Percentiles rank a stretch among this genome's conserved stretches.
These are phyloP conservation scores for Hiodon tergisus DNA, from an alignment of 2,113 vertebrate species.

Conservation along the genomic window DNA sequence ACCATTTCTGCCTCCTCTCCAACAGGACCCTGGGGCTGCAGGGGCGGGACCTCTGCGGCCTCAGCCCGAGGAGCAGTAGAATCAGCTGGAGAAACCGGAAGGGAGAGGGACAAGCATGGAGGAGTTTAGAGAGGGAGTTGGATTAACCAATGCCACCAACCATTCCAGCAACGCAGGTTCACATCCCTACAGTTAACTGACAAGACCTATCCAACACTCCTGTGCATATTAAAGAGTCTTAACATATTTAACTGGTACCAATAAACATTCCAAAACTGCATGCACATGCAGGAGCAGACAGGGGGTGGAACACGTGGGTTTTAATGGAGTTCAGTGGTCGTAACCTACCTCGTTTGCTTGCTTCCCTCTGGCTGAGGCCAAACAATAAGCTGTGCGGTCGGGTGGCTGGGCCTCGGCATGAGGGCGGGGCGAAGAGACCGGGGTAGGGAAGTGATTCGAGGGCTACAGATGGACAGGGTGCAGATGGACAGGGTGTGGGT, in stretches of 20 bases:
- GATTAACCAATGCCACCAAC: no score
- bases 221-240: no score
- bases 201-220: no score
- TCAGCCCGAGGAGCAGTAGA: constrained; percentile 37
- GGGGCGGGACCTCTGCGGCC: constrained; percentile 31
- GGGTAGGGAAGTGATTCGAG: constrained; percentile 75
- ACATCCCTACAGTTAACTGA: no score
- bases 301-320: no score
- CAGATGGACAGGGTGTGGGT: neutral
- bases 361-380: constrained; percentile 73
- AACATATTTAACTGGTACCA: no score
- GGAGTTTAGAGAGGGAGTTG: no score
- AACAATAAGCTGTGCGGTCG: constrained; percentile 90
- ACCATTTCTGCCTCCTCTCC: constrained; percentile 65
- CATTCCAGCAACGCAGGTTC: no score
- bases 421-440: constrained; percentile 57
- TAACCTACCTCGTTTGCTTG: constrained; percentile 77
- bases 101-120: no score
- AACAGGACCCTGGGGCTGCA: constrained; percentile 37
- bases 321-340: neutral
- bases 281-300: no score
- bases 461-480: constrained; percentile 53
- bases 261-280: no score
- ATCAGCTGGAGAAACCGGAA: constrained; percentile 42
- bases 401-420: constrained; percentile 62